These are phyloP conservation scores for Neoseiulus cucumeris DNA, from an alignment of 1,140 invertebrate species.

Conservation along the genomic window DNA sequence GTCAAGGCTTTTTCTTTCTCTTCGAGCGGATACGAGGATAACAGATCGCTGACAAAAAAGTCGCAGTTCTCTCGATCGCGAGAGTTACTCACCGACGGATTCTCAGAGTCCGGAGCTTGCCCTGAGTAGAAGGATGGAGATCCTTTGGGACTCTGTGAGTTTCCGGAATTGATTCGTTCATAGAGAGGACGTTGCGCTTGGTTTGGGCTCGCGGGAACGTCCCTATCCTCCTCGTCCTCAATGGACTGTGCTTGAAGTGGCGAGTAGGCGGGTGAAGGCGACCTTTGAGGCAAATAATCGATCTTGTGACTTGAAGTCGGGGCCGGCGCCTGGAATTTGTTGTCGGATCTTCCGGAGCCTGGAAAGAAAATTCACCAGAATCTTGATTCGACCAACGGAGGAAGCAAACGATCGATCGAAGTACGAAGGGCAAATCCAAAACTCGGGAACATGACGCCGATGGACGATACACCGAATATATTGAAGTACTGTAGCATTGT, in stretches of 20 bases:
- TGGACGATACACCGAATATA: no score
- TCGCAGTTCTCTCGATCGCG: no score
- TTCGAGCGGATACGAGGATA: no score
- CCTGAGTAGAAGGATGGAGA: not conserved
- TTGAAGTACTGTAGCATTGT: no score
- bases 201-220: not conserved
- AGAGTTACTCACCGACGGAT: not conserved
- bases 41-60: no score
- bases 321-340: not conserved
- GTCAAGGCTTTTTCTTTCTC: not conserved
- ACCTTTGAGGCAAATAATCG: not conserved
- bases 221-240: not conserved
- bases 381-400: no score
- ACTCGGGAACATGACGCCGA: no score
- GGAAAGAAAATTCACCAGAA: not conserved
- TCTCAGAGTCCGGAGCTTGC: not conserved
- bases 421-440: no score
- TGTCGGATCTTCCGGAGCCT: not conserved
- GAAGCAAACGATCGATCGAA: no score
- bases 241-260: constrained; percentile 1
- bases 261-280: not conserved
- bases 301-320: not conserved
- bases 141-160: not conserved
- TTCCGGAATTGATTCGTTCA: not conserved
- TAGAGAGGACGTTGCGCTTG: not conserved